A percentile compares a stretch with the other conserved stretches of the same genome.
Conservation (phyloP, 1,140 invertebrate genomes). For the Papilio machaon region DNA sequence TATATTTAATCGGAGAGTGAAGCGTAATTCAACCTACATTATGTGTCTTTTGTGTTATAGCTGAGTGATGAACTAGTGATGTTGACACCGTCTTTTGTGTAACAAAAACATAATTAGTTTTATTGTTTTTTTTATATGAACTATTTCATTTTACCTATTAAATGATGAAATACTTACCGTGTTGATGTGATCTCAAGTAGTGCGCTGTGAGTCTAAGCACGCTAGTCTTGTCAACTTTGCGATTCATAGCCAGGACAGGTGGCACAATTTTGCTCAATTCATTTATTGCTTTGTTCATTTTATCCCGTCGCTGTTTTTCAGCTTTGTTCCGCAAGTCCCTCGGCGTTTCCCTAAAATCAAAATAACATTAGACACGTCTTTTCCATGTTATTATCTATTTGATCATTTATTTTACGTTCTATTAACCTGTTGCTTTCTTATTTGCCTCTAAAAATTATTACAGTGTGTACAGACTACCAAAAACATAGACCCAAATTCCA, state of each 20-base stretch:
- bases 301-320: slow-evolving; percentile 95
- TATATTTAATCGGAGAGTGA: no score
- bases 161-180: slow-evolving; percentile 58
- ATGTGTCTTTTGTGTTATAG: no score
- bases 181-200: slow-evolving; percentile 83
- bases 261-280: slow-evolving; percentile 92
- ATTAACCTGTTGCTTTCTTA: not conserved
- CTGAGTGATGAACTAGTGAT: no score
- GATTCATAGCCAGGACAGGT: slow-evolving; percentile 89
- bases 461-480: not conserved
- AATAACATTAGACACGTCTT: slow-evolving; percentile 39
- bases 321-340: slow-evolving; percentile 90
- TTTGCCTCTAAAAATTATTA: not conserved
- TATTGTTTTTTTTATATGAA: no score
- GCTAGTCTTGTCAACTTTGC: slow-evolving; percentile 94
- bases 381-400: not conserved
- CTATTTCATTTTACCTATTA: no score
- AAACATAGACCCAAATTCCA: no score
- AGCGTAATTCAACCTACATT: no score
- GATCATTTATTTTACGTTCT: not conserved
- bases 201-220: slow-evolving; percentile 92
- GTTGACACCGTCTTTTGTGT: no score
- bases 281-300: slow-evolving; percentile 92
- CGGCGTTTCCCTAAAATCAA: slow-evolving; percentile 85
- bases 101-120: no score